Evolutionary conservation across 1,140 invertebrate species (phyloP).

Genomic region (Cyrtorhinus lividipennis): DNA sequence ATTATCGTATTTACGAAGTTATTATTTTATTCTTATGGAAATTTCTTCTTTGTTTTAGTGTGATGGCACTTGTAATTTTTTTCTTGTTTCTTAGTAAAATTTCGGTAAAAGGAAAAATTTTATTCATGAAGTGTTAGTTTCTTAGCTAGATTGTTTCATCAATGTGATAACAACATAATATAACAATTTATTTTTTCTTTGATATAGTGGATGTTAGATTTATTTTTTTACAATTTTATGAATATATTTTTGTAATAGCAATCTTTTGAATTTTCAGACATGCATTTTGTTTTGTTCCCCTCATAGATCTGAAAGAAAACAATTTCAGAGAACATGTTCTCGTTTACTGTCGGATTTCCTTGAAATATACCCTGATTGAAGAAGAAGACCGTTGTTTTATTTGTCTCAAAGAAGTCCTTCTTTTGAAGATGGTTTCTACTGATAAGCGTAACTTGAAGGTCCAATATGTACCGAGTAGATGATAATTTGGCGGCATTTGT

Average conservation of each 20-base stretch:
- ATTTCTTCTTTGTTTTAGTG: neutral
- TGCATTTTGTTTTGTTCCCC: neutral
- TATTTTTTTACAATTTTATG: slow-evolving; percentile 9
- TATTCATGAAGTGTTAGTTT: slow-evolving; percentile 1
- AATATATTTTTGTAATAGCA: slow-evolving; percentile 7
- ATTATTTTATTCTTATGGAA: too few species aligned
- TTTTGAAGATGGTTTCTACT: too few species aligned
- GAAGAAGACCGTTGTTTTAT: too few species aligned
- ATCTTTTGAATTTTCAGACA: slow-evolving; percentile 1
- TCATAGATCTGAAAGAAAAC: neutral
- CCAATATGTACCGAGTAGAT: too few species aligned
- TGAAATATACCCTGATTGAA: neutral
- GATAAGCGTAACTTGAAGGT: too few species aligned
- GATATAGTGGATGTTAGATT: slow-evolving; percentile 7
- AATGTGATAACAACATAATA: slow-evolving; percentile 8
- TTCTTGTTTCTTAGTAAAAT: neutral
- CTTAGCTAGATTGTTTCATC: slow-evolving; percentile 4
- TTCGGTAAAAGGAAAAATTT: neutral
- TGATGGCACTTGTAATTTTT: neutral
- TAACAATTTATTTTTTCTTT: slow-evolving; percentile 5
- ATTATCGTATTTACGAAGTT: too few species aligned
- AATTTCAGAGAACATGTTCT: neutral
- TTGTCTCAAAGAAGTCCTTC: too few species aligned
- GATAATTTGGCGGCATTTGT: too few species aligned
- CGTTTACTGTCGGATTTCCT: neutral